phyloP scores from a whole-genome alignment of 2,113 vertebrate species.

The Holacanthus passer region DNA sequence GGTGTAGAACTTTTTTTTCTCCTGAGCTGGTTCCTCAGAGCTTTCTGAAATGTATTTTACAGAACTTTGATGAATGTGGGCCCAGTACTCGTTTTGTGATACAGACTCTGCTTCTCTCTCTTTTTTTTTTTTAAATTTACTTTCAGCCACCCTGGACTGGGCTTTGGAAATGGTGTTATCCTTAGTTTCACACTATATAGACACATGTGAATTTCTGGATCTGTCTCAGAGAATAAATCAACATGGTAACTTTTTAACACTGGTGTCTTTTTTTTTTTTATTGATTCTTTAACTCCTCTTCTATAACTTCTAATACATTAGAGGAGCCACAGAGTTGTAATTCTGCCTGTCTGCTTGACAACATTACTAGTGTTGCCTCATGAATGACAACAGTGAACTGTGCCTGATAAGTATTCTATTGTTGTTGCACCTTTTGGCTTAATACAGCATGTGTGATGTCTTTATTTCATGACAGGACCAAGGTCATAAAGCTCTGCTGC shows the following conservation, averaged over 20 bases:
- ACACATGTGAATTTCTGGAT: neutral
- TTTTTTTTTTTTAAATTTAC: neutral
- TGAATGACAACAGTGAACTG: constrained; percentile 33
- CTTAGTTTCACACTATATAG: constrained; percentile 2
- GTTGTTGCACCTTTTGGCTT: constrained; percentile 45
- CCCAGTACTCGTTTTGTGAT: constrained; percentile 4
- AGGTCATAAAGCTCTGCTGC: constrained; percentile 23
- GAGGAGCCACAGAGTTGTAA: neutral
- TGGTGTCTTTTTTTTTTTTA: neutral
- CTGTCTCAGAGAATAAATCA: constrained; percentile 14
- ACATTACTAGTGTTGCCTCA: neutral
- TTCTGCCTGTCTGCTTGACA: constrained; percentile 11
- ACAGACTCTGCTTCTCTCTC: neutral
- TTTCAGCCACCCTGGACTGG: neutral
- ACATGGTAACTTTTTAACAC: neutral
- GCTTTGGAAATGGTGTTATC: neutral
- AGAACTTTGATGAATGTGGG: neutral
- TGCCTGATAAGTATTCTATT: constrained; percentile 30
- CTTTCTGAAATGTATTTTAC: neutral
- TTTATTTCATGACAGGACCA: constrained; percentile 34
- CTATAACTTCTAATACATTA: neutral
- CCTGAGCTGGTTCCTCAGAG: neutral
- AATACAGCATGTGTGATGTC: constrained; percentile 30
- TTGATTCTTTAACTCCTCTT: neutral
- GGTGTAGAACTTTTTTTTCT: neutral